phyloP scores from a whole-genome alignment of 2,113 vertebrate species.

The Leucopternis melanops region DNA sequence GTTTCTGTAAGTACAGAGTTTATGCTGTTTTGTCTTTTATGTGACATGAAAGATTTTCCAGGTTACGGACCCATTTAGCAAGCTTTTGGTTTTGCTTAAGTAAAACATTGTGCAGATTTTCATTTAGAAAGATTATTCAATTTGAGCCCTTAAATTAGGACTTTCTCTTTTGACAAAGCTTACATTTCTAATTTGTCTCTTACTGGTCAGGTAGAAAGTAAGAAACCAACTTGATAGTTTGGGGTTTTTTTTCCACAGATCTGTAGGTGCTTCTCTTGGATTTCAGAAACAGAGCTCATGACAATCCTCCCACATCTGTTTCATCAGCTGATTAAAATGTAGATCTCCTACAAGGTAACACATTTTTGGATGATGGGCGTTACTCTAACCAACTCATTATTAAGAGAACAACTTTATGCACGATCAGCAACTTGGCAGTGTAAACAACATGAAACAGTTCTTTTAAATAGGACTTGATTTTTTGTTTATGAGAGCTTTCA shows the following conservation, averaged over 20 bases:
- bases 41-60: background rate
- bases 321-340: slow-evolving; percentile 55
- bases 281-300: slow-evolving; percentile 8
- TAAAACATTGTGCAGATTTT: background rate
- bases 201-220: background rate
- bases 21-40: background rate
- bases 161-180: background rate
- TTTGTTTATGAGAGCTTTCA: slow-evolving; percentile 14
- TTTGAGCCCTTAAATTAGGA: background rate
- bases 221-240: background rate
- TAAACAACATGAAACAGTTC: slow-evolving; percentile 33
- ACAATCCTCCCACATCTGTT: slow-evolving; percentile 53
- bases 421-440: slow-evolving; percentile 26
- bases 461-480: background rate
- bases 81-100: background rate
- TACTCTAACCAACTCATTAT: slow-evolving; percentile 34
- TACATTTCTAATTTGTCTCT: background rate
- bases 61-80: background rate
- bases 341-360: slow-evolving; percentile 37
- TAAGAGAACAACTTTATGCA: slow-evolving; percentile 50
- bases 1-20: background rate
- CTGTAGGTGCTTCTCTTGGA: background rate
- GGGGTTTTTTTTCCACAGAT: background rate
- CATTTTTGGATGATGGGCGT: slow-evolving; percentile 39
- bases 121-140: background rate